Conservation (phyloP, 2,113 vertebrate genomes). For the Rhinopomastus cyanomelas region DNA sequence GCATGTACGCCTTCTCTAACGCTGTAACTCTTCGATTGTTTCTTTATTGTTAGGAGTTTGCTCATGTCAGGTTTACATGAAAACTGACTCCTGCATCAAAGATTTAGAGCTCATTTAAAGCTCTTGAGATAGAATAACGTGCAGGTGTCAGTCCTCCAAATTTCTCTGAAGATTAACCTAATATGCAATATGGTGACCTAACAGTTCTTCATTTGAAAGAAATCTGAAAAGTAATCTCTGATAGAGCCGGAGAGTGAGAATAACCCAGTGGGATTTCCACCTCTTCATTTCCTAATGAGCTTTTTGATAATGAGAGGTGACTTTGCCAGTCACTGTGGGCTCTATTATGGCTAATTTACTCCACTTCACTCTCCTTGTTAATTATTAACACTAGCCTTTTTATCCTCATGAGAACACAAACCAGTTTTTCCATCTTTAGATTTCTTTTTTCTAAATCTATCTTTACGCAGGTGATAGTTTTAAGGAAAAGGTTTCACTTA, state of each 20-base stretch:
- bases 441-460: constrained; percentile 56
- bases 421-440: constrained; percentile 72
- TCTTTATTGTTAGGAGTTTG: constrained; percentile 31
- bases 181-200: constrained; percentile 77
- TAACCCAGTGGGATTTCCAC: constrained; percentile 83
- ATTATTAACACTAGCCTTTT: constrained; percentile 98
- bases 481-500: constrained; percentile 70
- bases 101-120: constrained; percentile 67
- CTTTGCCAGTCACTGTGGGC: constrained; percentile 87
- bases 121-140: constrained; percentile 59
- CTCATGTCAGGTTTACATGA: constrained; percentile 15
- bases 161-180: constrained; percentile 79
- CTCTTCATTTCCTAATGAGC: constrained; percentile 87
- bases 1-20: background rate
- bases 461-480: constrained; percentile 67
- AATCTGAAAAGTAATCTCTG: constrained; percentile 80
- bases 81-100: constrained; percentile 44
- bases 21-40: background rate
- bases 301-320: constrained; percentile 87
- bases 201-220: constrained; percentile 76
- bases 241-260: constrained; percentile 74
- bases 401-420: constrained; percentile 84
- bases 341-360: constrained; percentile 96
- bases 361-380: constrained; percentile 86
- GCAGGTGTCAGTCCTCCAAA: constrained; percentile 66